phyloP scores from a whole-genome alignment of 2,113 vertebrate species.

The Prietella phreatophila region DNA sequence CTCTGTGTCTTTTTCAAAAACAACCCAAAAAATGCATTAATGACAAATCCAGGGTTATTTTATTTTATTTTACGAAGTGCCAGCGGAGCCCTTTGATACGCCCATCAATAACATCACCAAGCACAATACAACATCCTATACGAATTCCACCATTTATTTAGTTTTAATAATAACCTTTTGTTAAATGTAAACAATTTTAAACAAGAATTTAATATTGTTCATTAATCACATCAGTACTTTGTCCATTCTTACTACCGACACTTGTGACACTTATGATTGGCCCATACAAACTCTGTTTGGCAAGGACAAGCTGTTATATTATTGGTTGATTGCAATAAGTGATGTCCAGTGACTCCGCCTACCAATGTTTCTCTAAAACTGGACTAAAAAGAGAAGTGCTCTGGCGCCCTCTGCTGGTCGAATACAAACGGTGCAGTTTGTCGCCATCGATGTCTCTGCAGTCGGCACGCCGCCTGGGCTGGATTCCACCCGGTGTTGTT shows the following conservation, averaged over 20 bases:
- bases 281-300: neutral
- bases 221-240: neutral
- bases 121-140: neutral
- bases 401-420: constrained; percentile 25
- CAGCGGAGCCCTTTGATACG: neutral
- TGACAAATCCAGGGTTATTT: neutral
- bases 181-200: neutral
- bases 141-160: neutral
- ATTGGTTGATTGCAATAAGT: neutral
- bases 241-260: neutral
- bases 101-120: neutral
- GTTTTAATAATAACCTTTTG: neutral
- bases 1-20: too few species aligned
- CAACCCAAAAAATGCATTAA: neutral
- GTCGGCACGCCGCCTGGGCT: neutral
- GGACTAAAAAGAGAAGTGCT: neutral
- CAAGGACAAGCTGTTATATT: neutral
- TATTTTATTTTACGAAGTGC: neutral
- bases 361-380: too few species aligned
- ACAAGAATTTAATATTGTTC: neutral
- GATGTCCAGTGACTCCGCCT: neutral
- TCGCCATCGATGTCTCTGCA: neutral
- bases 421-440: neutral
- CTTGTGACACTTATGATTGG: neutral
- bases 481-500: neutral